Evolutionary conservation across 2,113 vertebrate species (phyloP).

Genomic region (Nothocercus julius): DNA sequence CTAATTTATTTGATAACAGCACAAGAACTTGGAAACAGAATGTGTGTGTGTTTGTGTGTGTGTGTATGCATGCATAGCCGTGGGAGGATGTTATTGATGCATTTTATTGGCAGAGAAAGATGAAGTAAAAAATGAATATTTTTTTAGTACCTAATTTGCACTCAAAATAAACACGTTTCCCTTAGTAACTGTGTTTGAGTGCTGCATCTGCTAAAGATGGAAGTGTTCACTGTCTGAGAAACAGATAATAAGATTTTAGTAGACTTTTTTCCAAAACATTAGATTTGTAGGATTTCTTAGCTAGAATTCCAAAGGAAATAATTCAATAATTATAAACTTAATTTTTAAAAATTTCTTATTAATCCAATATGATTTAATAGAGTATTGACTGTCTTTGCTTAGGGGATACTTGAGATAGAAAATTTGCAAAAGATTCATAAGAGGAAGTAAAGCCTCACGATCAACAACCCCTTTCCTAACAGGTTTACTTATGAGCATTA

Average conservation of each 20-base stretch:
- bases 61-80: background rate
- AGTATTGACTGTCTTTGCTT: background rate
- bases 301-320: background rate
- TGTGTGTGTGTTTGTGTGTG: background rate
- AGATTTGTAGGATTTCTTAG: background rate
- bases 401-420: background rate
- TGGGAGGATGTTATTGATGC: background rate
- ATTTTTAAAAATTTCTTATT: background rate
- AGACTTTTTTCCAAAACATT: background rate
- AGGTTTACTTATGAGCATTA: background rate
- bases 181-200: background rate
- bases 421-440: background rate
- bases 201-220: background rate
- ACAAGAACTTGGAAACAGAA: background rate
- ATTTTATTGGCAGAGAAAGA: background rate
- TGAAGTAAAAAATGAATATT: background rate
- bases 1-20: background rate
- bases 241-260: background rate
- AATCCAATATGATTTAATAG: background rate
- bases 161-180: background rate
- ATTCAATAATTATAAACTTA: background rate
- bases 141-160: background rate
- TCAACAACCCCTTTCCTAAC: background rate
- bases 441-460: background rate
- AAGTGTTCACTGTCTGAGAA: background rate